These are phyloP conservation scores for Periplaneta americana DNA, from an alignment of 1,140 invertebrate species.

Conservation along the genomic window DNA sequence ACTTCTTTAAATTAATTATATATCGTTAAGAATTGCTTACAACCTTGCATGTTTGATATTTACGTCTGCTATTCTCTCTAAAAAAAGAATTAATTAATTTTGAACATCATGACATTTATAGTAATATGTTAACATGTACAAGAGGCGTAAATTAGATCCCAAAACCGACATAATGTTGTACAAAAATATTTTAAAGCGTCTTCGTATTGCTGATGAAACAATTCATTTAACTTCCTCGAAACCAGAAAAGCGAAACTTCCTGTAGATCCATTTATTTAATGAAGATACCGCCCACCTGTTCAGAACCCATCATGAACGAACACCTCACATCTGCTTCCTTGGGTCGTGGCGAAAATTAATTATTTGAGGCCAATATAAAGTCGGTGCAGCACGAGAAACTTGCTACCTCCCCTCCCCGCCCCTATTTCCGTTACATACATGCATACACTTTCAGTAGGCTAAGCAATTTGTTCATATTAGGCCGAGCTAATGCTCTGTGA, in stretches of 20 bases:
- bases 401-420: background rate
- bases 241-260: background rate
- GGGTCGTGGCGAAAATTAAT: background rate
- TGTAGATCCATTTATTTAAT: background rate
- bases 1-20: too few relatives aligned
- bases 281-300: background rate
- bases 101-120: too few relatives aligned
- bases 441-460: background rate
- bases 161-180: too few relatives aligned
- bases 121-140: too few relatives aligned
- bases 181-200: too few relatives aligned
- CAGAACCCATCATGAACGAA: background rate
- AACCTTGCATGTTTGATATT: too few relatives aligned
- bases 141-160: too few relatives aligned
- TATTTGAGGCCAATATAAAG: background rate
- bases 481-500: background rate
- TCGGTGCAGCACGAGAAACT: background rate
- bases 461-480: background rate
- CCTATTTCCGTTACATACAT: background rate
- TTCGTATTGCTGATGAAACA: too few relatives aligned
- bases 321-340: background rate
- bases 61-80: too few relatives aligned
- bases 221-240: background rate
- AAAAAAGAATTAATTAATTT: too few relatives aligned
- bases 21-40: too few relatives aligned